Conservation (phyloP, 2,888 invertebrate genomes). For the Calliphora vomitoria region DNA sequence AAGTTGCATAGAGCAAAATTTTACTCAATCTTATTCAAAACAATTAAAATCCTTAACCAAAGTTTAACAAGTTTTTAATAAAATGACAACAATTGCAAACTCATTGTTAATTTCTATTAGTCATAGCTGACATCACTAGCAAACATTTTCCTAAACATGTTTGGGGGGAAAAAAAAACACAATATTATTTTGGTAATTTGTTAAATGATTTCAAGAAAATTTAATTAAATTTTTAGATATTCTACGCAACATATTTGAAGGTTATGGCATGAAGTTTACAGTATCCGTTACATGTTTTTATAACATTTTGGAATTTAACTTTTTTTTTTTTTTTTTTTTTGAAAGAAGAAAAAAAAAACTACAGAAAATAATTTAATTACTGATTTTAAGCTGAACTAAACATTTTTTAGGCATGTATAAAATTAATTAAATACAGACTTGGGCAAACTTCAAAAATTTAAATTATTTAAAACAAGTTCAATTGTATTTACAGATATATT, state of each 20-base stretch:
- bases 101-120: conserved; percentile 26
- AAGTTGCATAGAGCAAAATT: too few species aligned
- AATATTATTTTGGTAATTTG: conserved; percentile 20
- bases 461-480: not conserved
- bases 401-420: conserved; percentile 33
- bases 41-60: too few species aligned
- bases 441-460: conserved; percentile 12
- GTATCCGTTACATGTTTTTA: conserved; percentile 34
- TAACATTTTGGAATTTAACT: conserved; percentile 13
- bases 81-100: conserved; percentile 2
- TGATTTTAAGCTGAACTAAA: not conserved
- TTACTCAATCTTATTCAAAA: too few species aligned
- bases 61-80: too few species aligned
- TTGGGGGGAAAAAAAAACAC: not conserved
- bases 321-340: not conserved
- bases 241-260: conserved; percentile 24
- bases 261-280: conserved; percentile 6
- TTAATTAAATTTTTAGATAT: conserved; percentile 37
- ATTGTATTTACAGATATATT: not conserved
- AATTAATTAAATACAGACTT: conserved; percentile 37
- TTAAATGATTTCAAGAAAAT: conserved; percentile 32
- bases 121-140: not conserved
- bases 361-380: conserved; percentile 34
- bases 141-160: not conserved
- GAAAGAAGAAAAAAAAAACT: not conserved